A percentile compares a stretch with the other conserved stretches of the same genome.
Evolutionary conservation across 2,113 vertebrate species (phyloP).

Genomic region (Todiramphus chloris): DNA sequence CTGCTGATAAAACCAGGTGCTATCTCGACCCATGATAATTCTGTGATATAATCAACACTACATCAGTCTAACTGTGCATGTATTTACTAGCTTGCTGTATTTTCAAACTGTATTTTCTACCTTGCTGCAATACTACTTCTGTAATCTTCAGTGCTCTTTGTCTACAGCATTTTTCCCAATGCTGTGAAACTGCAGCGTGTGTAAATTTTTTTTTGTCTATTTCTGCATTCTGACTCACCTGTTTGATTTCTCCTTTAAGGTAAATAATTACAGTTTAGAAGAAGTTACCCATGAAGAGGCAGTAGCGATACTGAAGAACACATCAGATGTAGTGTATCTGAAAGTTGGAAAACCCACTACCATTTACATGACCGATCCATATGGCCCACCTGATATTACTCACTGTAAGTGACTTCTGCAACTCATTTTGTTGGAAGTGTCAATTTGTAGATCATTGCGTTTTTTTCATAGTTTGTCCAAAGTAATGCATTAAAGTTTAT

Average conservation of each 20-base stretch:
- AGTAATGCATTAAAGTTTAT: not conserved
- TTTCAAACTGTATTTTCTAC: not conserved
- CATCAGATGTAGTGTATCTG: constrained; percentile 92
- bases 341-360: constrained; percentile 96
- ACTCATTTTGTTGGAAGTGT: not conserved
- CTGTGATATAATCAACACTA: not conserved
- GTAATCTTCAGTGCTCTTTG: not conserved
- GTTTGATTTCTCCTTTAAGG: constrained; percentile 73
- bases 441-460: not conserved
- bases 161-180: not conserved
- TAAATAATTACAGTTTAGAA: constrained; percentile 97
- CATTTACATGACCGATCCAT: constrained; percentile 95
- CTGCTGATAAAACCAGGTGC: not conserved
- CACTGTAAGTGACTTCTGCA: constrained; percentile 85
- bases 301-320: constrained; percentile 96
- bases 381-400: constrained; percentile 95
- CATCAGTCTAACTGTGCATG: not conserved
- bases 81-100: not conserved
- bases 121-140: not conserved
- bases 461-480: not conserved
- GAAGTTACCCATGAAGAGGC: constrained; percentile 98
- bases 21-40: not conserved
- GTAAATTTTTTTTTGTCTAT: not conserved
- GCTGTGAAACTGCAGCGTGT: not conserved
- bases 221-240: not conserved